Evolutionary conservation across 2,888 invertebrate species (phyloP).

Genomic region (Germaria angustata): DNA sequence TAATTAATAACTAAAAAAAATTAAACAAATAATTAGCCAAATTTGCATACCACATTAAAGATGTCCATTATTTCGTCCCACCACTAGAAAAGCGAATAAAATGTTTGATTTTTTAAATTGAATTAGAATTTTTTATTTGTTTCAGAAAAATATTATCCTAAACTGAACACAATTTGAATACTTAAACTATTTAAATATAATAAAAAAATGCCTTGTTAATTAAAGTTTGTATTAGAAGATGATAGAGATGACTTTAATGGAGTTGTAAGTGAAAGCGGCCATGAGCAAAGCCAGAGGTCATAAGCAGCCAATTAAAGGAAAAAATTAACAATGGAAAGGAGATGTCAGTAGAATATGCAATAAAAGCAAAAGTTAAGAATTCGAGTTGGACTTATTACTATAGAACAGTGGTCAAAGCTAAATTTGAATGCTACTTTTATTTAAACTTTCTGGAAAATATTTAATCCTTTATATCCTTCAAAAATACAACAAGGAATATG

Average conservation of each 20-base stretch:
- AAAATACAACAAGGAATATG: too few relatives aligned
- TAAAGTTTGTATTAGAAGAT: constrained; percentile 12
- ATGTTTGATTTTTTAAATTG: constrained; percentile 67
- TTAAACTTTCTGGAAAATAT: too few relatives aligned
- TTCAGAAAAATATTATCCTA: neutral
- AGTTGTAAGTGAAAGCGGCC: neutral
- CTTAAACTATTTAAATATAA: constrained; percentile 8
- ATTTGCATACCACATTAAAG: constrained; percentile 92
- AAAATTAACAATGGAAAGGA: neutral
- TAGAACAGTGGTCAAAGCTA: too few relatives aligned
- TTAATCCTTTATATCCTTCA: too few relatives aligned
- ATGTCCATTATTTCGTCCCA: constrained; percentile 98
- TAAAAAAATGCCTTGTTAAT: constrained; percentile 32
- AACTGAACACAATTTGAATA: constrained; percentile 38
- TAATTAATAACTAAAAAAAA: neutral
- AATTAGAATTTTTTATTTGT: constrained; percentile 4
- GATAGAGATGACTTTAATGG: constrained; percentile 14
- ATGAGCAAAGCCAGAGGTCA: neutral
- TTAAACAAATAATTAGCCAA: constrained; percentile 62
- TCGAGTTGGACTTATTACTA: neutral
- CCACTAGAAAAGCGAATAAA: constrained; percentile 88
- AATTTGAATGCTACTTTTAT: too few relatives aligned
- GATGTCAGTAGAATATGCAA: neutral
- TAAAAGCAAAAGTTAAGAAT: neutral
- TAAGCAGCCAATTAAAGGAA: neutral